Conservation (phyloP, 2,113 vertebrate genomes). For the Neolamprologus tretocephalus region DNA sequence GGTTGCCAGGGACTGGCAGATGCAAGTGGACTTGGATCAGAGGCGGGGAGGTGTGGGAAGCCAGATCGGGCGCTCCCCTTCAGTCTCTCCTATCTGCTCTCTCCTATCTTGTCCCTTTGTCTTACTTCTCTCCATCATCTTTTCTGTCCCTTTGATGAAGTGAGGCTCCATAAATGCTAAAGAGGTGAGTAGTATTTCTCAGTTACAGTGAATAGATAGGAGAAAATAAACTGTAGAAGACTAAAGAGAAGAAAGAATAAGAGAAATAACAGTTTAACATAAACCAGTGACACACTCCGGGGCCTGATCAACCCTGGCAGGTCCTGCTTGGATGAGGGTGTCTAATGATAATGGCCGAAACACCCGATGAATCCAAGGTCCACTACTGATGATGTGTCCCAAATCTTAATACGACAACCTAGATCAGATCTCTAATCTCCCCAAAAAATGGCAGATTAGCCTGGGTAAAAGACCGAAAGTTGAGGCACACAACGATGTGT, state of each 20-base stretch:
- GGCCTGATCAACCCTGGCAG: neutral
- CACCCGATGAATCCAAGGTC: no score
- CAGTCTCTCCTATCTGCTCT: neutral
- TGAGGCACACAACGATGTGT: neutral
- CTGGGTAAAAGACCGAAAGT: neutral
- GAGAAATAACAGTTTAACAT: neutral
- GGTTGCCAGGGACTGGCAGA: neutral
- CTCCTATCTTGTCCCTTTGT: neutral
- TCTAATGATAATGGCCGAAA: neutral
- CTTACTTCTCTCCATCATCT: neutral
- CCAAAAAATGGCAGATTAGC: fast-evolving
- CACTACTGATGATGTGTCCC: no score
- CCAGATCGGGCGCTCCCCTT: neutral
- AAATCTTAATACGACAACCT: no score
- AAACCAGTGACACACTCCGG: neutral
- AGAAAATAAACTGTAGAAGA: neutral
- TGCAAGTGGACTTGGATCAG: neutral
- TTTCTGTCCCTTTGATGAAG: neutral
- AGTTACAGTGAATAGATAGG: neutral
- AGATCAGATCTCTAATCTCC: neutral
- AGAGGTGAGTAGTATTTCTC: neutral
- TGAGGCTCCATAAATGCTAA: neutral
- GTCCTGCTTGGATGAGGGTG: neutral
- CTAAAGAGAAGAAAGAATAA: neutral
- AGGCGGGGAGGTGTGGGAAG: neutral